phyloP scores from a whole-genome alignment of 2,113 vertebrate species.

The Gnathonemus echidnorhynchus region DNA sequence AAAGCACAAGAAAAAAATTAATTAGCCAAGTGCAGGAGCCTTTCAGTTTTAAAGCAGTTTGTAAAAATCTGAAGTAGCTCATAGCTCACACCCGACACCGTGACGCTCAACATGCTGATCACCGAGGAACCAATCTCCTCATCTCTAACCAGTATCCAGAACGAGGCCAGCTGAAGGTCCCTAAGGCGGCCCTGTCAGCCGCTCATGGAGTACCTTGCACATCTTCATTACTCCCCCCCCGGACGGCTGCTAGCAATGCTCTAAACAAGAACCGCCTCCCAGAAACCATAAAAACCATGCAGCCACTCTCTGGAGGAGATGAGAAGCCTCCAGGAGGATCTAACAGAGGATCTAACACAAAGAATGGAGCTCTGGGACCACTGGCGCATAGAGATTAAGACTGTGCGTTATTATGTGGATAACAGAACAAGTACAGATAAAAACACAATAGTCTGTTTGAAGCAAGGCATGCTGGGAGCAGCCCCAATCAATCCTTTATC shows the following conservation, averaged over 20 bases:
- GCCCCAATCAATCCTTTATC: not conserved
- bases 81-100: not conserved
- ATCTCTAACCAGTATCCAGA: not conserved
- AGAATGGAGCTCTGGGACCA: not conserved
- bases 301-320: not conserved
- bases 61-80: no score
- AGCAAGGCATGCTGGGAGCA: slow-evolving; percentile 4
- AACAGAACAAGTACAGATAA: not conserved
- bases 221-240: not conserved
- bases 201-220: not conserved
- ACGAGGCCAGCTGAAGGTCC: not conserved
- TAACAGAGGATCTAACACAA: not conserved
- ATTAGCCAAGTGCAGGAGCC: no score
- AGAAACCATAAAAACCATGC: not conserved
- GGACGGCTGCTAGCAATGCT: not conserved
- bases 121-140: not conserved
- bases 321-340: not conserved
- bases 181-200: not conserved
- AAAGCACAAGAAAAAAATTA: no score
- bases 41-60: no score
- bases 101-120: not conserved
- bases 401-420: not conserved
- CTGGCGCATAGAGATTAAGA: not conserved
- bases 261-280: not conserved
- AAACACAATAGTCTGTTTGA: not conserved